These are phyloP conservation scores for Silurus meridionalis DNA, from an alignment of 2,113 vertebrate species.

Conservation along the genomic window DNA sequence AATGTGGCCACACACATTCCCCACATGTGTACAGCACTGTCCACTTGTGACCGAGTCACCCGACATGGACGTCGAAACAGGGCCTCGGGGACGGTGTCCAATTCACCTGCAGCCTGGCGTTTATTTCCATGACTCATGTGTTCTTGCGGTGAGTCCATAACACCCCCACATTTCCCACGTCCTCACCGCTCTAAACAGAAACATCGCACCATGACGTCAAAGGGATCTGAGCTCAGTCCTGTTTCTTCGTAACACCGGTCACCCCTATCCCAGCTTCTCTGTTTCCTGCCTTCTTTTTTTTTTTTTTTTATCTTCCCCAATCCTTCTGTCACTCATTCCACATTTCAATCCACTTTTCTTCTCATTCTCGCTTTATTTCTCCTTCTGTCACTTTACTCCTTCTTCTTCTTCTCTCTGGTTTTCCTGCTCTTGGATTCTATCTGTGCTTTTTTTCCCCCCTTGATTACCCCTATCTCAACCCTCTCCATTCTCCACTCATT, in stretches of 20 bases:
- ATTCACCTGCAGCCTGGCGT: not conserved
- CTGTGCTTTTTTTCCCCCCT: not conserved
- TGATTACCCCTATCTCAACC: not conserved
- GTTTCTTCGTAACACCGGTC: not conserved
- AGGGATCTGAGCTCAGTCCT: not conserved
- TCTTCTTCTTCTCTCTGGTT: not conserved
- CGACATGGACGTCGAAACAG: not conserved
- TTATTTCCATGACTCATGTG: constrained; percentile 2
- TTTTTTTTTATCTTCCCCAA: not conserved
- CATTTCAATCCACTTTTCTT: too few relatives aligned
- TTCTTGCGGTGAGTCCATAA: not conserved
- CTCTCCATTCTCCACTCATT: not conserved
- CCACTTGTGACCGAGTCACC: not conserved
- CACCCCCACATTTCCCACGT: not conserved
- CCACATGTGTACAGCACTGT: not conserved
- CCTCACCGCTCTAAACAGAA: not conserved
- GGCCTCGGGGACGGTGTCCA: not conserved
- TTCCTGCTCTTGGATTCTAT: not conserved
- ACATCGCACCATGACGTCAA: not conserved
- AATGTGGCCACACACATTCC: not conserved
- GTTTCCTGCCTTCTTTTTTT: not conserved
- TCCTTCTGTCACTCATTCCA: not conserved
- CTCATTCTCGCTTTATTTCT: not conserved
- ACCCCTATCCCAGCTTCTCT: not conserved
- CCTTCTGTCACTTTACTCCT: too few relatives aligned